A percentile compares a stretch with the other conserved stretches of the same genome.
These are phyloP conservation scores for Proales similis DNA, from an alignment of 1,140 invertebrate genomes.

Conservation along the genomic window DNA sequence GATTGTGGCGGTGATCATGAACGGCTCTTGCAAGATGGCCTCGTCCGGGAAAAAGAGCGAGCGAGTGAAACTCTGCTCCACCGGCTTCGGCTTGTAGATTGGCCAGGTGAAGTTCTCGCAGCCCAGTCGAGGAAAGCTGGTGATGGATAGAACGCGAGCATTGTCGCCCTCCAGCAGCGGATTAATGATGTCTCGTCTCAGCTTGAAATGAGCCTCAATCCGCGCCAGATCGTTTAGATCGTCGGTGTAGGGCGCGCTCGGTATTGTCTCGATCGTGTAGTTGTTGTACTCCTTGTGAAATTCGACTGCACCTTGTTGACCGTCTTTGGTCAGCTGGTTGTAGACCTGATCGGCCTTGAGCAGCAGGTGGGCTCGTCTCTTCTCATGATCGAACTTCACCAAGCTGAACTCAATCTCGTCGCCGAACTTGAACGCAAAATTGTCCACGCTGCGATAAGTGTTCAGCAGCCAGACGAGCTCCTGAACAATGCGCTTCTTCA, in stretches of 20 bases:
- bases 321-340: constrained; percentile 63
- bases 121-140: constrained; percentile 85
- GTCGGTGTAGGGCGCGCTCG: constrained; percentile 74
- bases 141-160: constrained; percentile 79
- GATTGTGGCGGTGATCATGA: constrained; percentile 79
- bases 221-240: constrained; percentile 90
- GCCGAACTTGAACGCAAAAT: no score
- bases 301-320: neutral
- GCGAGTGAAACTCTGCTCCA: constrained; percentile 63
- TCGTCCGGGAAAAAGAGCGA: constrained; percentile 93
- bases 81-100: constrained; percentile 45
- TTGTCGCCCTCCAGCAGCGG: constrained; percentile 66
- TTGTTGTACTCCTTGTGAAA: constrained; percentile 96
- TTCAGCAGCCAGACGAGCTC: no score
- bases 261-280: constrained; percentile 98
- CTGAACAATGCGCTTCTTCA: no score
- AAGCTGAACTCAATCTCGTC: constrained; percentile 92
- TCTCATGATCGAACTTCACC: constrained; percentile 83
- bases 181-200: constrained; percentile 69
- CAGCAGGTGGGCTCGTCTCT: constrained; percentile 69
- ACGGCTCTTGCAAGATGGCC: constrained; percentile 83
- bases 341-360: constrained; percentile 73
- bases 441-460: no score
- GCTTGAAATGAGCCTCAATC: constrained; percentile 92
- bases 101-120: constrained; percentile 79